Evolutionary conservation across 2,888 invertebrate species (phyloP), one percentile per base, ranked within the genome.

Genomic region (Oxytorus armatus): DNA sequence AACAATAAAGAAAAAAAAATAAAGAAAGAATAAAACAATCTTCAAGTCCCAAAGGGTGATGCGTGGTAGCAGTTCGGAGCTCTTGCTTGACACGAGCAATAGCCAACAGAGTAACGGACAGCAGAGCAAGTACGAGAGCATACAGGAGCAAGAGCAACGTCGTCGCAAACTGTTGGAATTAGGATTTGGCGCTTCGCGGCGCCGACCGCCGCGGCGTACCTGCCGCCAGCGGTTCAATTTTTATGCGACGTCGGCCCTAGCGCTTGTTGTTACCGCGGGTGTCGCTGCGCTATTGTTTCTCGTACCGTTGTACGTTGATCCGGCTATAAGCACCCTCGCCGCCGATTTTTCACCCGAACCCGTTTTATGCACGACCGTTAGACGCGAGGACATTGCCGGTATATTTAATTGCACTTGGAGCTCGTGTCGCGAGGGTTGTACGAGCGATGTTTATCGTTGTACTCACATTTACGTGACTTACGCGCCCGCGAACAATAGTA

Each of bases 321-420:
- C 95, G 39, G 95, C 95, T 57, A 94, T 95, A 84, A 94, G 94
- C 86, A 94, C 95, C 16, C 90, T 95, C 81, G 95, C 95, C 21
- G 95, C 96, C 69, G 96, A 96, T 91, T 96, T 96, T 91, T 95
- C 95, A 82, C 94, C 95, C 10, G 93, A 94, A 82, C 96, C 96
- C 42, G 96, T 96, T 8, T 94, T 95, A 77, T 96, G 96, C 91
- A 93, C 95, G 29, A 96, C 96, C 0, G 94, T 95, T 39, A 92
- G 95, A 44, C 93, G 95, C 8, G 96, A 96, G 88, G 95, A 96
- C 83, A 93, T 95, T 77, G 93, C 94, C 73, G 96, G 96, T 10
- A 92, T 96, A 68, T 95, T 95, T 89, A 96, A 96, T 92, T 96
- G 96, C 92, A 95, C 96, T 3, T 96, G 96, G 95, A 96, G 96